phyloP scores from a whole-genome alignment of 92 coral and sea anemone genomes.

The Siderastrea radians region DNA sequence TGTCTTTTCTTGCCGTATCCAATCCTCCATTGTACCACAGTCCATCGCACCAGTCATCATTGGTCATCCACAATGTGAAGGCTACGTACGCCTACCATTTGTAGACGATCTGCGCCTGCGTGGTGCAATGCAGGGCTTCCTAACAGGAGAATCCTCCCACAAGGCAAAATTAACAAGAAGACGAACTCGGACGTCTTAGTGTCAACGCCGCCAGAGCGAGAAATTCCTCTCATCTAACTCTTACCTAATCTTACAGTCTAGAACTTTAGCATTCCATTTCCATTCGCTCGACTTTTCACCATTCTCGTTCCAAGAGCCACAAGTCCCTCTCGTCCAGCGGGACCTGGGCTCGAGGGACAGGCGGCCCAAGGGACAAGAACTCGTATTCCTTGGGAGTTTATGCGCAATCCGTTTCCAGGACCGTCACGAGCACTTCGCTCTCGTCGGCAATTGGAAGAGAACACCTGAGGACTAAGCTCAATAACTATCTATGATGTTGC shows the following conservation, averaged over 20 bases:
- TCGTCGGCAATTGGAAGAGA: no score
- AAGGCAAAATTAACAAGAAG: not conserved
- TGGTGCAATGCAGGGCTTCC: not conserved
- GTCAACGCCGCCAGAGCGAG: not conserved
- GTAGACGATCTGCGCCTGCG: constrained; percentile 11
- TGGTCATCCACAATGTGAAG: not conserved
- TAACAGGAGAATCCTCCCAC: not conserved
- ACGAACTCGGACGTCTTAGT: not conserved
- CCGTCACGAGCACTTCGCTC: no score
- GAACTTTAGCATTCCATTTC: not conserved
- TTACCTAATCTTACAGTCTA: not conserved
- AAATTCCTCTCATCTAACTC: not conserved
- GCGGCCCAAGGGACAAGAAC: no score
- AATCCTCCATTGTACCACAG: no score
- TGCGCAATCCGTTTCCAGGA: no score
- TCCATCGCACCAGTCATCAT: not conserved
- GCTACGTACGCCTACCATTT: not conserved
- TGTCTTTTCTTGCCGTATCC: not conserved
- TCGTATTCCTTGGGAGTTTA: no score
- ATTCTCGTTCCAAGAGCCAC: no score
- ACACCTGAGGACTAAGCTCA: no score
- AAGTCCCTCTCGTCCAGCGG: no score
- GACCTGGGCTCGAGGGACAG: no score
- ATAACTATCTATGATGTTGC: no score
- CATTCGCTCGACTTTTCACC: no score